These are phyloP conservation scores for Campoletis raptor DNA, from an alignment of 2,888 invertebrate species.

Conservation along the genomic window DNA sequence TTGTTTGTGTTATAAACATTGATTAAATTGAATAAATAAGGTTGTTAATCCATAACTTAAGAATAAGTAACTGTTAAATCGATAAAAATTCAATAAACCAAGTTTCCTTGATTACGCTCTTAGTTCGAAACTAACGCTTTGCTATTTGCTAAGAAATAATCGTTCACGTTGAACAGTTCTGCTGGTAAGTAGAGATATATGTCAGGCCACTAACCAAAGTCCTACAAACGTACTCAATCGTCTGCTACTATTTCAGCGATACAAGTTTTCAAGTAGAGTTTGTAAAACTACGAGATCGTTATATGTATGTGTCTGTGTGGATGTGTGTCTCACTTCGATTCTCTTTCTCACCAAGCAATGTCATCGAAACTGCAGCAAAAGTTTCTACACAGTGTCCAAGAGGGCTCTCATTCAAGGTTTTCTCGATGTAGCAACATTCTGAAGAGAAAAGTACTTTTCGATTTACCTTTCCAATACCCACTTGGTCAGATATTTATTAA, in stretches of 20 bases:
- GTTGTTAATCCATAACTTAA: background rate
- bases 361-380: background rate
- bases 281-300: conserved; percentile 22
- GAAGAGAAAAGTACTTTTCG: background rate
- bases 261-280: conserved; percentile 52
- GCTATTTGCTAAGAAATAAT: background rate
- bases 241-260: conserved; percentile 10
- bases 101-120: background rate
- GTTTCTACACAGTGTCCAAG: background rate
- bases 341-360: background rate
- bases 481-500: background rate
- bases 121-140: background rate
- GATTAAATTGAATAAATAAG: background rate
- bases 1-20: background rate
- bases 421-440: background rate
- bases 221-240: conserved; percentile 26
- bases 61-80: background rate
- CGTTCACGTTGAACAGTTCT: background rate
- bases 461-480: background rate
- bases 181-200: background rate
- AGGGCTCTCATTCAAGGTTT: background rate
- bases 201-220: conserved; percentile 20
- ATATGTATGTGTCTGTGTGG: background rate
- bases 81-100: background rate
- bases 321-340: background rate